Percentiles rank a stretch among this genome's conserved stretches.
These are phyloP conservation scores for Calidris pugnax DNA, from an alignment of 2,113 vertebrate species.

Conservation along the genomic window DNA sequence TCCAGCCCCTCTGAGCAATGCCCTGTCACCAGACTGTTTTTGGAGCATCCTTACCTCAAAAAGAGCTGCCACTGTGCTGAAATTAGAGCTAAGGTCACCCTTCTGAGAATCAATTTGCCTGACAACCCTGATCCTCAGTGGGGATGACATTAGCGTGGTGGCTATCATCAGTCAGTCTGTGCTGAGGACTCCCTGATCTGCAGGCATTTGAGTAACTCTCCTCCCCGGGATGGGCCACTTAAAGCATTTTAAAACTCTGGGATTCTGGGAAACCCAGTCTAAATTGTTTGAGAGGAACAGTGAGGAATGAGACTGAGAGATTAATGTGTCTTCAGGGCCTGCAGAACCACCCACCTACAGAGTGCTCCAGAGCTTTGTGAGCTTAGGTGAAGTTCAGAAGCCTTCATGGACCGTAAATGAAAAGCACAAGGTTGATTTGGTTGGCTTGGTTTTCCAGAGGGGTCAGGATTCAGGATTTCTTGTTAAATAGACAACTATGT, in stretches of 20 bases:
- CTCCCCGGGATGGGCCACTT: background rate
- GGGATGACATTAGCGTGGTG: background rate
- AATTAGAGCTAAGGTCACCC: conserved; percentile 26
- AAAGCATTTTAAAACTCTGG: background rate
- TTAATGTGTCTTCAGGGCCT: background rate
- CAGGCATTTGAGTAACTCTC: background rate
- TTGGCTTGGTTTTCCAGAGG: background rate
- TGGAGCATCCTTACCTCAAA: background rate
- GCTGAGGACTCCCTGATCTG: background rate
- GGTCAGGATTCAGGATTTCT: background rate
- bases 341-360: background rate
- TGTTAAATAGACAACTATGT: background rate
- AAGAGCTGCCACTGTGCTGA: background rate
- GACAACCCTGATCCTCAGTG: background rate
- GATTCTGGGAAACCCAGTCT: background rate
- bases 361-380: background rate
- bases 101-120: conserved; percentile 43
- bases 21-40: background rate
- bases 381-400: background rate
- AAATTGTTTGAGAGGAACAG: background rate
- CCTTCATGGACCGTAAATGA: background rate
- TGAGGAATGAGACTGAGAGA: background rate
- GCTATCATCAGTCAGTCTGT: conserved; percentile 33
- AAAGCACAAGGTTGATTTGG: background rate
- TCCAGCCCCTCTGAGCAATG: background rate